A percentile compares a stretch with the other conserved stretches of the same genome.
phyloP scores from a whole-genome alignment of 2,797 vertebrate genomes.

The Peromyscus aztecus region DNA sequence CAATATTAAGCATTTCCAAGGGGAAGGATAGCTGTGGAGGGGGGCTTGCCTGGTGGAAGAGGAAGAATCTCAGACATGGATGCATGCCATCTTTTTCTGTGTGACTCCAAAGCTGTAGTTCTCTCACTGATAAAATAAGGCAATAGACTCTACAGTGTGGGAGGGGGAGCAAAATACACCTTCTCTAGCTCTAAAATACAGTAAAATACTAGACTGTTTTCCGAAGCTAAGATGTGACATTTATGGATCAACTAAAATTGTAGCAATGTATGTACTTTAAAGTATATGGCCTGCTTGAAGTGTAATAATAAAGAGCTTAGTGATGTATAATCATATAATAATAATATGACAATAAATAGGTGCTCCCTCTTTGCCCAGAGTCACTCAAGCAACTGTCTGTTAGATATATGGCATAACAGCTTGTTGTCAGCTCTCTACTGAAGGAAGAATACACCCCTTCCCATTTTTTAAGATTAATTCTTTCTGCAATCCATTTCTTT shows the following conservation, averaged over 20 bases:
- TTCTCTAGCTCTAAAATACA: background rate
- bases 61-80: background rate
- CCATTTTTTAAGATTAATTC: background rate
- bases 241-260: background rate
- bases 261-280: background rate
- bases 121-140: conserved; percentile 4
- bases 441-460: conserved; percentile 6
- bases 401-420: background rate
- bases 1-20: background rate
- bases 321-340: background rate
- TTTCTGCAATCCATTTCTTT: conserved; percentile 20
- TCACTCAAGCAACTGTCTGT: background rate
- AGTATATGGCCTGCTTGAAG: background rate
- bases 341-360: background rate
- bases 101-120: background rate
- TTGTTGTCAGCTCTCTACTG: background rate
- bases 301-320: background rate
- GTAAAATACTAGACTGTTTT: background rate
- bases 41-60: background rate
- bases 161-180: no score
- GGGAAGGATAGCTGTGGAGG: background rate
- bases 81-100: background rate
- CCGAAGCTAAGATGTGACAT: background rate
- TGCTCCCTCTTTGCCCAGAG: background rate
- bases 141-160: background rate